Percentiles rank a stretch among this genome's conserved stretches.
Evolutionary conservation across 2,797 vertebrate species (phyloP).

Genomic region (Pteronotus mesoamericanus): DNA sequence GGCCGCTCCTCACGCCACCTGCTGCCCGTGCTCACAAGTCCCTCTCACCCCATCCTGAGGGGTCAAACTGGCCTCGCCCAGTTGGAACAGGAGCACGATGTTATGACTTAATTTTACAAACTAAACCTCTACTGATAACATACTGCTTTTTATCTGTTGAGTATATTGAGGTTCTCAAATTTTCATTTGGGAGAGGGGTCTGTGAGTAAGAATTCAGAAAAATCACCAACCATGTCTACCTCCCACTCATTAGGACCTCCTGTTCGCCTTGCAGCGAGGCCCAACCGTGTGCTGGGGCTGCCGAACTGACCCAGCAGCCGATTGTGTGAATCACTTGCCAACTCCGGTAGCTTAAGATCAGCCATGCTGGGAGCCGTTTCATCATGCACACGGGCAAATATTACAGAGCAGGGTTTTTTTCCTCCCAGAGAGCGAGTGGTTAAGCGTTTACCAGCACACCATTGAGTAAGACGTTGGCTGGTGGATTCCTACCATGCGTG

Average conservation of each 20-base stretch:
- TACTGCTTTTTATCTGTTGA: not conserved
- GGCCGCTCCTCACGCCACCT: not conserved
- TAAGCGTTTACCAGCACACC: not conserved
- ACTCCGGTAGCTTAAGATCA: not conserved
- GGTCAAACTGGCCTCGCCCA: not conserved
- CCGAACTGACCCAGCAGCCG: not conserved
- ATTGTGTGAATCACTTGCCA: not conserved
- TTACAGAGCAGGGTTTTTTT: not conserved
- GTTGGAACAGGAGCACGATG: not conserved
- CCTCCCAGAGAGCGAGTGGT: not conserved
- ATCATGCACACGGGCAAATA: not conserved
- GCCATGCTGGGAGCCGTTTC: not conserved
- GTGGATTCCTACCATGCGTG: not conserved
- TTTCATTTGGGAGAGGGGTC: not conserved
- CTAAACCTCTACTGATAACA: not conserved
- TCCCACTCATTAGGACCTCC: not conserved
- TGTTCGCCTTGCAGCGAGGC: not conserved
- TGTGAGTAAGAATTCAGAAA: not conserved
- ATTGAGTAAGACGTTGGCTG: not conserved
- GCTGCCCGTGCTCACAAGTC: not conserved
- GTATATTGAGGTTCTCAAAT: not conserved
- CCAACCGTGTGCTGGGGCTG: not conserved
- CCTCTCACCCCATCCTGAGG: not conserved
- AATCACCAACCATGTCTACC: not conserved
- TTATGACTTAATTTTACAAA: not conserved